These are phyloP conservation scores for Epinephelus awoara DNA, from an alignment of 2,797 vertebrate species.

Conservation along the genomic window DNA sequence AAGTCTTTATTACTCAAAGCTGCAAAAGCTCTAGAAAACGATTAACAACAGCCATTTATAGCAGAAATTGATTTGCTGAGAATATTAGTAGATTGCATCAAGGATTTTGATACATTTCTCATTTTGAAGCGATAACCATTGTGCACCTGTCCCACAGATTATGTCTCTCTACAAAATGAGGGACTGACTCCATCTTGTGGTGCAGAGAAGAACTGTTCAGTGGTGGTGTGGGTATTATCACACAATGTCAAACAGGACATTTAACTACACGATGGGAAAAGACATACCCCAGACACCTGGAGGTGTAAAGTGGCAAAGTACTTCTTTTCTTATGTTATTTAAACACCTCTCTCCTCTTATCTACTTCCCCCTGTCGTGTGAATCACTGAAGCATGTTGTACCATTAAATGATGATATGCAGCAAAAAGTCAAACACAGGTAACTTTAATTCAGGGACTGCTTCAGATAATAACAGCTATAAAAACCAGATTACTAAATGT, in stretches of 20 bases:
- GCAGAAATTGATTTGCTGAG: neutral
- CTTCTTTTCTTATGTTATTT: neutral
- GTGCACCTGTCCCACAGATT: neutral
- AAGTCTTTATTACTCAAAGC: neutral
- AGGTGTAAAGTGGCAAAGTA: neutral
- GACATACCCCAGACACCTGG: too few species aligned
- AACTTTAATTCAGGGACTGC: constrained; percentile 58
- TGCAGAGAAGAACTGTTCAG: constrained; percentile 17
- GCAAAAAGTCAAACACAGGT: constrained; percentile 38
- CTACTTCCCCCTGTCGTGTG: fast-evolving
- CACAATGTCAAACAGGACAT: neutral
- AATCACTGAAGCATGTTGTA: neutral
- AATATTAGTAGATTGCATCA: neutral
- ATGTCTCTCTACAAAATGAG: neutral
- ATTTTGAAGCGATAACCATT: neutral
- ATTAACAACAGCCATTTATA: neutral
- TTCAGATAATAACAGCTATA: constrained; percentile 51
- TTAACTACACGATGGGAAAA: neutral
- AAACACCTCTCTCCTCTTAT: neutral
- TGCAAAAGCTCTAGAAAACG: neutral
- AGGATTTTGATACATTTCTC: neutral
- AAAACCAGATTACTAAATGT: constrained; percentile 24
- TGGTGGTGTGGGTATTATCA: fast-evolving
- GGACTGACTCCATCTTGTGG: constrained; percentile 67
- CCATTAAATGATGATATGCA: neutral